Percentiles rank a stretch among this genome's conserved stretches.
Conservation (phyloP, 1,140 invertebrate species). For the Zaprionus gabonicus region DNA sequence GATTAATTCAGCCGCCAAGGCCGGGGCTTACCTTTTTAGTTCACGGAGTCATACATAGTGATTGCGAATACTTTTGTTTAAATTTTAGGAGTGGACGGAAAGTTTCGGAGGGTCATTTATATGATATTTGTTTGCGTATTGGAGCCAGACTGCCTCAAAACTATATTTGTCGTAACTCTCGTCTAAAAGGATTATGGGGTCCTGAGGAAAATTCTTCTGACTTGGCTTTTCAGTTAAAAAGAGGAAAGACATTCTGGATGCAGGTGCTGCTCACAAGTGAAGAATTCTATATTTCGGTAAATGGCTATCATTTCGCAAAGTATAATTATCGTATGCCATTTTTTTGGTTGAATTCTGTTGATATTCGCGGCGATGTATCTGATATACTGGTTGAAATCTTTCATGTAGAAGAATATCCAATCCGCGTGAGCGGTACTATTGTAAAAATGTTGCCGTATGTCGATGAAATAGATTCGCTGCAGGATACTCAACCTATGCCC, state of each 20-base stretch:
- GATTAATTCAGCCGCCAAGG: constrained; percentile 26
- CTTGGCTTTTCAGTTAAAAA: constrained; percentile 69
- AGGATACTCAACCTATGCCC: neutral
- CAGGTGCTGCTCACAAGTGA: constrained; percentile 80
- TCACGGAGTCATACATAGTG: constrained; percentile 50
- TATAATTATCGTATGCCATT: constrained; percentile 87
- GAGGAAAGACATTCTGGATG: constrained; percentile 82
- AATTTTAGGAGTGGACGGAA: constrained; percentile 40
- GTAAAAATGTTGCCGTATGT: constrained; percentile 10
- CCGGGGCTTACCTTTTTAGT: constrained; percentile 65
- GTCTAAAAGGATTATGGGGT: constrained; percentile 86
- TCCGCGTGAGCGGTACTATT: constrained; percentile 39
- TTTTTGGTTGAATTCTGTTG: constrained; percentile 83
- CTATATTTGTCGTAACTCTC: constrained; percentile 90
- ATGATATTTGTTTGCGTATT: constrained; percentile 91
- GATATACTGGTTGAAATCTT: constrained; percentile 52
- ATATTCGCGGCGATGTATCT: constrained; percentile 55
- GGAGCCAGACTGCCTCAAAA: constrained; percentile 89
- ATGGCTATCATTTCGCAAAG: constrained; percentile 88
- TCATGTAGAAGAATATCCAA: constrained; percentile 60
- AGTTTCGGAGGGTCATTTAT: neutral
- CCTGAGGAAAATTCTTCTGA: constrained; percentile 87
- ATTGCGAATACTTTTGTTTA: constrained; percentile 65
- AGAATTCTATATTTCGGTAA: constrained; percentile 87
- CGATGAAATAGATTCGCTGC: neutral